Conservation (phyloP, 2,797 vertebrate genomes). For the Diplodus sargus region DNA sequence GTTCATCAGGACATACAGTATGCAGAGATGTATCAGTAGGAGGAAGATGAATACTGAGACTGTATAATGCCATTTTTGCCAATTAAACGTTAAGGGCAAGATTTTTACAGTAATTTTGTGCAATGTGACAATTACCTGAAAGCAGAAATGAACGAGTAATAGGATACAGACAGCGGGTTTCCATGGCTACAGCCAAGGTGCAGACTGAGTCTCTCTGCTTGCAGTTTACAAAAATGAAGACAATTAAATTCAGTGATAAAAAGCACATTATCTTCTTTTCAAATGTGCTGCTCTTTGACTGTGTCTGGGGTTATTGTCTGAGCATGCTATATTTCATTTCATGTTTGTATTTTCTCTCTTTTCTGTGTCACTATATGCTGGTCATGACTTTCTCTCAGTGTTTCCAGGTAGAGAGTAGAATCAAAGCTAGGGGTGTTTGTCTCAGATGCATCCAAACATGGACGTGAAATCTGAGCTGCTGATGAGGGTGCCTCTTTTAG, state of each 20-base stretch:
- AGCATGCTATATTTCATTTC: conserved; percentile 35
- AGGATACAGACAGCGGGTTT: conserved; percentile 64
- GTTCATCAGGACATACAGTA: background rate
- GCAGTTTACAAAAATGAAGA: conserved; percentile 56
- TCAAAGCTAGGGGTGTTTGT: background rate
- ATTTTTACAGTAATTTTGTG: conserved; percentile 42
- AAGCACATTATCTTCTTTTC: conserved; percentile 43
- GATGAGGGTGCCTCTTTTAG: conserved; percentile 6
- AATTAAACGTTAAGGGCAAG: conserved; percentile 15
- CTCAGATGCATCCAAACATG: background rate
- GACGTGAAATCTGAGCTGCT: conserved; percentile 7
- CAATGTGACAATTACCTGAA: conserved; percentile 63
- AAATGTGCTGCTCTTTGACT: conserved; percentile 42
- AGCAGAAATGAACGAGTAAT: conserved; percentile 51
- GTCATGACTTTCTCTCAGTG: conserved; percentile 14
- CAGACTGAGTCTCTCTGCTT: conserved; percentile 48
- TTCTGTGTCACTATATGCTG: background rate
- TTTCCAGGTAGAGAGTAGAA: background rate
- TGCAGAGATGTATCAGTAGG: background rate
- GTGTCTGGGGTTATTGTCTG: conserved; percentile 38
- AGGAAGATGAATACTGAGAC: conserved; percentile 3
- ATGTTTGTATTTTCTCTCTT: conserved; percentile 32
- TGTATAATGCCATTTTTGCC: conserved; percentile 10
- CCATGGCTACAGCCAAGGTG: conserved; percentile 71
- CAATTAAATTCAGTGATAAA: conserved; percentile 57